These are phyloP conservation scores for Halictus ligatus DNA, from an alignment of 2,888 invertebrate genomes.

Conservation along the genomic window DNA sequence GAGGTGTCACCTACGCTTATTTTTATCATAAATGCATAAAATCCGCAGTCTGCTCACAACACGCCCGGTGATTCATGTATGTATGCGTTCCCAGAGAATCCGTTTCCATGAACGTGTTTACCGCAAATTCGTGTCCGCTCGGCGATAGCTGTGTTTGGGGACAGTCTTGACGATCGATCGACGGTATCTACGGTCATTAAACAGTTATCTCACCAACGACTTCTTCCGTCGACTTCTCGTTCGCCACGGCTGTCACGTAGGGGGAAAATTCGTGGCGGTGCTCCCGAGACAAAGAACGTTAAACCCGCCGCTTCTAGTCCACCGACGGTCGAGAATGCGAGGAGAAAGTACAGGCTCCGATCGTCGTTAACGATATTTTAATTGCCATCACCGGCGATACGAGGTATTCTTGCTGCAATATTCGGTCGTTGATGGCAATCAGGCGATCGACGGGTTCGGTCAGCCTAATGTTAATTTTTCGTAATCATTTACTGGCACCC, in stretches of 20 bases:
- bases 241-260: neutral
- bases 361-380: slow-evolving; percentile 67
- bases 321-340: slow-evolving; percentile 46
- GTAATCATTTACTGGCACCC: neutral
- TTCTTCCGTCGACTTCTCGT: neutral
- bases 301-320: slow-evolving; percentile 6
- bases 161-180: neutral
- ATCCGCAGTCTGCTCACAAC: neutral
- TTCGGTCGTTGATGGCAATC: slow-evolving; percentile 19
- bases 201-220: neutral
- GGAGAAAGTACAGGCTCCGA: slow-evolving; percentile 53
- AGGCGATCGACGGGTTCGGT: slow-evolving; percentile 7
- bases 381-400: slow-evolving; percentile 50
- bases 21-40: neutral
- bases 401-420: slow-evolving; percentile 39
- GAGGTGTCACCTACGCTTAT: neutral
- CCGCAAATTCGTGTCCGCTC: neutral
- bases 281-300: slow-evolving; percentile 4
- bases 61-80: neutral
- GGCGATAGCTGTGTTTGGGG: neutral
- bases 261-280: neutral
- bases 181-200: neutral
- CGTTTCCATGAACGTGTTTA: neutral
- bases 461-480: neutral
- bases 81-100: neutral